A percentile compares a stretch with the other conserved stretches of the same genome.
Conservation (phyloP, 1,140 invertebrate genomes). For the Eriosoma lanigerum region DNA sequence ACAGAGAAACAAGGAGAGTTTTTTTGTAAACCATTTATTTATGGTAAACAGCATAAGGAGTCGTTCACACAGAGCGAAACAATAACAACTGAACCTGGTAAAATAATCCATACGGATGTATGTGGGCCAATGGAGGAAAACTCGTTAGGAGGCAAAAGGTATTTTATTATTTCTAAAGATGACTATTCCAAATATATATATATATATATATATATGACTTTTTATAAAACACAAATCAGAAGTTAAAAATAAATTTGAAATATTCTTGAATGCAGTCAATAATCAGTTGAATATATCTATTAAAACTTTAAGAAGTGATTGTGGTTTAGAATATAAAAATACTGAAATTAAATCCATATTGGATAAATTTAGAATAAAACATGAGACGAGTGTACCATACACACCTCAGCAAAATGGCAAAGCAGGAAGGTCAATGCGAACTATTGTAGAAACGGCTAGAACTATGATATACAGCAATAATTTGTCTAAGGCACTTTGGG, state of each 20-base stretch:
- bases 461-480: conserved; percentile 55
- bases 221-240: conserved; percentile 4
- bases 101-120: conserved; percentile 15
- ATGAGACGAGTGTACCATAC: conserved; percentile 59
- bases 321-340: conserved; percentile 58
- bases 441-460: conserved; percentile 55
- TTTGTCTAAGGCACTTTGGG: conserved; percentile 44
- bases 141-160: neutral
- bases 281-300: neutral
- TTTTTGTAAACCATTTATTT: neutral
- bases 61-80: neutral
- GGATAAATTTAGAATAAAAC: conserved; percentile 57
- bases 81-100: neutral
- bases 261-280: conserved; percentile 4
- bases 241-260: conserved; percentile 2
- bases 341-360: conserved; percentile 7
- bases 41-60: neutral
- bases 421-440: conserved; percentile 59
- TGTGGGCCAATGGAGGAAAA: conserved; percentile 5
- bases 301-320: conserved; percentile 56
- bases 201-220: too few relatives aligned
- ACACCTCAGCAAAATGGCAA: conserved; percentile 61
- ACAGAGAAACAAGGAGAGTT: too few relatives aligned
- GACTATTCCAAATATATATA: neutral
- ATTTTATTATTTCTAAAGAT: conserved; percentile 2